Percentiles rank a stretch among this genome's conserved stretches.
Conservation (phyloP, 1,140 invertebrate species). For the Pogonognathellus flavescens region DNA sequence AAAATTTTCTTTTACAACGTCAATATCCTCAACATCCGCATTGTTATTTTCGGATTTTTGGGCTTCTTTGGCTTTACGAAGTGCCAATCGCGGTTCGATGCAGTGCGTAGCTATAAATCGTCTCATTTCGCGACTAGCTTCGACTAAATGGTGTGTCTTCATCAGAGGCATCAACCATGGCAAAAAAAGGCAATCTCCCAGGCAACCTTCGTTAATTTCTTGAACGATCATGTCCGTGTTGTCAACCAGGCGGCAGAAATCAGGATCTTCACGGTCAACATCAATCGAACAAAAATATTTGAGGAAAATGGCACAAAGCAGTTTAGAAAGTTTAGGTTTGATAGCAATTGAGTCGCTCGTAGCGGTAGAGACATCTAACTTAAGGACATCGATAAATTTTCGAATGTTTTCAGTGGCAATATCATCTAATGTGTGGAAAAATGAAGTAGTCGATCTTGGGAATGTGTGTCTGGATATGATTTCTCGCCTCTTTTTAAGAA, state of each 20-base stretch:
- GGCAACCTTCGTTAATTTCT: constrained; percentile 85
- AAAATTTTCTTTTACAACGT: constrained; percentile 49
- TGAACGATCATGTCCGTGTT: constrained; percentile 89
- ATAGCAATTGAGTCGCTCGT: constrained; percentile 69
- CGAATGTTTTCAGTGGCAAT: constrained; percentile 66
- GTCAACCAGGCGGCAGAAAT: constrained; percentile 77
- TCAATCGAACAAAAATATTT: constrained; percentile 85
- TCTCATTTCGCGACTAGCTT: constrained; percentile 80
- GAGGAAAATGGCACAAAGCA: constrained; percentile 87
- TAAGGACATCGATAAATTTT: constrained; percentile 65
- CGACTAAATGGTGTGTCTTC: constrained; percentile 78
- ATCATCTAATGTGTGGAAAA: constrained; percentile 73
- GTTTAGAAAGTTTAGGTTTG: constrained; percentile 77
- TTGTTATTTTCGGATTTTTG: neutral
- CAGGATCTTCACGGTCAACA: constrained; percentile 77
- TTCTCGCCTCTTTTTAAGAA: constrained; percentile 83
- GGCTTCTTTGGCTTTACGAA: constrained; percentile 8
- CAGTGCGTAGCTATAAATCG: constrained; percentile 82
- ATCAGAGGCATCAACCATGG: constrained; percentile 85
- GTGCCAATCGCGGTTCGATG: constrained; percentile 70
- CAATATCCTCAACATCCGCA: constrained; percentile 65
- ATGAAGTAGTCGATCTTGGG: constrained; percentile 79
- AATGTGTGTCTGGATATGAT: constrained; percentile 83
- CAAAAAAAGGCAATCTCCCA: constrained; percentile 90
- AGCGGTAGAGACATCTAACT: neutral